Evolutionary conservation across 2,888 invertebrate genomes (phyloP), one percentile per base, ranked within the genome.

Genomic region (Argyresthia albistria): DNA sequence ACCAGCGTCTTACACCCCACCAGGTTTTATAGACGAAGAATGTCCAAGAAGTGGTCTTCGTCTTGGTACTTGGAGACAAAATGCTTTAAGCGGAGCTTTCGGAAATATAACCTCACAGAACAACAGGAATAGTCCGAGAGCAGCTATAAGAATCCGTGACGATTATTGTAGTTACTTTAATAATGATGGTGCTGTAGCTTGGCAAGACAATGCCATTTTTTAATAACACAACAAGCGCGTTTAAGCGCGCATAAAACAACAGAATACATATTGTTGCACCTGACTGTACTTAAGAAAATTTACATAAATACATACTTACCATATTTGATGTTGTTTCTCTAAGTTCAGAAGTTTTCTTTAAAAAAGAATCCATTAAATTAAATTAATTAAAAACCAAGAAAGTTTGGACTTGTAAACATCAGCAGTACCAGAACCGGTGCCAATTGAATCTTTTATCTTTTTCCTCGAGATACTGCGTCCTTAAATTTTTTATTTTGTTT

Each of bases 131-230:
- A 53, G 53, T 53, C 52, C 53, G 46, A 56, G 54, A 48, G 54
- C 50, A 54, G 54, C 54, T 47, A 54, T 56, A 52, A 52, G 51
- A 54, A 39, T 50, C 50, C 52, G 52, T 54, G 51, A 56, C 49
- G 51, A 53, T 53, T 56, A 56, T 54, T 54, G 53, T 52, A 43
- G 54, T 56, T 54, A 54, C 50, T 56, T 54, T 56, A 54, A 53
- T 47, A 52, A 54, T 53, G 49, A 53, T 49, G 50, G 55, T 51
- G 50, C 55, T 39, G 51, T 55, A 51, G 46, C 55, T 16, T 55
- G 54, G 53, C 56, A 54, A 48, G 45, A 51, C 47, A 53, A 39
- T 12, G 51, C 15, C 46, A 51, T 53, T 53, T 53, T n/a, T 51
- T 49, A 35, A 47, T 35, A 36, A 25, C 16, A 37, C 12, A 46